Evolutionary conservation across 2,888 invertebrate genomes (phyloP).

Genomic region (Lithosia quadra): DNA sequence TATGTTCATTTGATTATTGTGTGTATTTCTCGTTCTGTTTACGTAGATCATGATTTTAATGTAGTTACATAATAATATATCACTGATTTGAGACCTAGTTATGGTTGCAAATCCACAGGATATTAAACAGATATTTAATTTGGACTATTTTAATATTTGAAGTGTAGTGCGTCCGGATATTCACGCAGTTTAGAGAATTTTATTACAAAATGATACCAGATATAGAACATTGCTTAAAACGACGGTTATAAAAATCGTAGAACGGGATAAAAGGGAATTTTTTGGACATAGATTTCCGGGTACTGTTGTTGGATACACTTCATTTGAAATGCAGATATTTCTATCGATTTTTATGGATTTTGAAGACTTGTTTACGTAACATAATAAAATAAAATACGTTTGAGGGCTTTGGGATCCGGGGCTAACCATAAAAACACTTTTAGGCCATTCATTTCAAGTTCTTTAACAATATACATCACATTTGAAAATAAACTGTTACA

Average conservation of each 20-base stretch:
- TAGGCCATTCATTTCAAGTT: too few relatives aligned
- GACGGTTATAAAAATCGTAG: conserved; percentile 22
- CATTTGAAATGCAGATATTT: not conserved
- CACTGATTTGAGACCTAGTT: too few relatives aligned
- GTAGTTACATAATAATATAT: too few relatives aligned
- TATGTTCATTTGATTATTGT: too few relatives aligned
- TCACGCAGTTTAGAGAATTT: conserved; percentile 18
- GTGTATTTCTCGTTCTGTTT: too few relatives aligned
- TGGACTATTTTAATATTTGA: not conserved
- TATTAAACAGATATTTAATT: not conserved
- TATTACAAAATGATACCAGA: conserved; percentile 38
- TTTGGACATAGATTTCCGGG: conserved; percentile 23
- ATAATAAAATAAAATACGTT: too few relatives aligned
- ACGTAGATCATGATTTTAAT: too few relatives aligned
- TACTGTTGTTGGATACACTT: not conserved
- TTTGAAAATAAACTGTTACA: too few relatives aligned
- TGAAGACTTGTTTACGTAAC: not conserved
- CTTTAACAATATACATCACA: too few relatives aligned
- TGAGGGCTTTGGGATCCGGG: too few relatives aligned
- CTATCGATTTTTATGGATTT: not conserved
- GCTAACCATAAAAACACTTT: too few relatives aligned
- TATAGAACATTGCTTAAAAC: conserved; percentile 13
- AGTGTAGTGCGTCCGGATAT: not conserved
- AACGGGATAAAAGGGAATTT: conserved; percentile 22
- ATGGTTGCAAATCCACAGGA: too few relatives aligned